Evolutionary conservation across 2,888 invertebrate species (phyloP), one percentile per base, ranked within the genome.

Genomic region (Noctua janthina): DNA sequence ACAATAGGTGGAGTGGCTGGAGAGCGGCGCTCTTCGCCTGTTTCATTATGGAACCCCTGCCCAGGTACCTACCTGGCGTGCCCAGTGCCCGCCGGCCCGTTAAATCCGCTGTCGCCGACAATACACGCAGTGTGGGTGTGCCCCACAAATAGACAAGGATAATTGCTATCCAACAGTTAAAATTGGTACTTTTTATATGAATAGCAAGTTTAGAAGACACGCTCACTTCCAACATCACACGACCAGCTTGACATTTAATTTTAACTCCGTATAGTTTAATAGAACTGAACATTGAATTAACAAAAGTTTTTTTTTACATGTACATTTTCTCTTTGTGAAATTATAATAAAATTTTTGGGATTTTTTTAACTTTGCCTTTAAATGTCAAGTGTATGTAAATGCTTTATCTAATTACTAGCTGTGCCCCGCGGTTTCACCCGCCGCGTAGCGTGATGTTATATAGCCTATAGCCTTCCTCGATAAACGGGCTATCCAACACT

Each of bases 1-100:
- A 91, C 88, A 92, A 93, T 92, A 92, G 92, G 91, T 91, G 80
- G 90, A 88, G 86, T 93, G 94, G 92, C 88, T 93, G 89, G 88
- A 94, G 94, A 92, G 76, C 82, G 81, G 74, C 83, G 91, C 89
- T 89, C 82, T 88, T 86, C 74, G 80, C 67, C 85, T 23, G 15
- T 66, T 74, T 46, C 88, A 89, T 91, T 92, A 91, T 93, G 29
- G 68, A 51, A 64, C 73, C 59, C 10, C n/a, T 15, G 46, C n/a
- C 64, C 87, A 86, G 83, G 88, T 87, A 89, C 70, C 66, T 88
- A 87, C 91, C 93, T 93, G 93, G 84, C 78, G 87, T 77, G 78
- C 85, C 92, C 91, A 89, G 87, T 81, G 85, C 89, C 90, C 87
- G 88, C 77, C 89, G 79, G 88, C 82, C 91, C 90, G 88, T 89